Evolutionary conservation across 2,113 vertebrate genomes (phyloP), one percentile per base, ranked within the genome.

Genomic region (Corydoras sp.): DNA sequence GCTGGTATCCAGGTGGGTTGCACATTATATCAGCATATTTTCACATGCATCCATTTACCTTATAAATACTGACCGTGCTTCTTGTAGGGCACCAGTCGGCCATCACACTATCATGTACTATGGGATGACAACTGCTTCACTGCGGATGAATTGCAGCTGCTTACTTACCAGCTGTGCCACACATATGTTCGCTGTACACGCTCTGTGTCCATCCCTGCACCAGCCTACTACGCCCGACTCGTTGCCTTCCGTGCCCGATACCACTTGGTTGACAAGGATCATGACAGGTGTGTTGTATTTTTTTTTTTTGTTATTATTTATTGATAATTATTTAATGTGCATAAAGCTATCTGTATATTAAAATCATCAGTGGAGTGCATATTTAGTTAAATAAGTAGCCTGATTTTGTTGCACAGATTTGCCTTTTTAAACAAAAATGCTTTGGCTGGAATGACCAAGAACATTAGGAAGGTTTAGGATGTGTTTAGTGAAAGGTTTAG

Each of bases 71-170:
- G 35, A 58, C 2, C 29, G 14, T n/a, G 5, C 0, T 79, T 30
- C 18, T 65, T 69, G 0, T 82, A 99, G 97, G 97, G 97, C 89
- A 99, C 97, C 84, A 99, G 97, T 81, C 95, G 97, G 2, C 97
- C 97, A 68, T 99, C 97, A 56, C 97, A 99, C 86, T 99, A 99
- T 85, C 97, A 99, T 79, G 97, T 99, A 76, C 76, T 99, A 81
- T 99, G 97, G 97, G 97, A 99, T 30, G 97, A 99, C 86, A 99
- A 99, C 89, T 98, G 97, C 13, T 99, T 99, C 81, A 98, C 97
- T 0, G 97, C 97, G 0, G 96, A 99, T 0, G 96, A 99, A 48
- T 88, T 99, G 58, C 97, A 99, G 89, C 92, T 99, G 10, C 83
- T 99, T 82, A 99, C 97, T 0, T 99, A 99, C 82, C 96, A 99